These are phyloP conservation scores for Clamator glandarius DNA, from an alignment of 2,797 vertebrate species.

Conservation along the genomic window DNA sequence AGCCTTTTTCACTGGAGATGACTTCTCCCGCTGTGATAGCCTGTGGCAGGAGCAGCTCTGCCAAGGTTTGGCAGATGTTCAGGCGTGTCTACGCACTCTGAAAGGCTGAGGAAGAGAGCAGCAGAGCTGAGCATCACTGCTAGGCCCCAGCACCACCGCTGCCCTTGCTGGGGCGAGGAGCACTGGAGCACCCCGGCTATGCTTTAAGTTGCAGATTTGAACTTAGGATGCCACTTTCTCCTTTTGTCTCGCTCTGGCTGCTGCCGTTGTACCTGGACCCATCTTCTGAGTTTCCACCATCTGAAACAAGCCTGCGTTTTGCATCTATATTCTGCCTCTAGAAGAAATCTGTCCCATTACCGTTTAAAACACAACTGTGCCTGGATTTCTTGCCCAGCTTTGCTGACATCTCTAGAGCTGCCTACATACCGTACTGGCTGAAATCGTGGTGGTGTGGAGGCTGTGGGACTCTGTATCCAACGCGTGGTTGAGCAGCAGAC, in stretches of 20 bases:
- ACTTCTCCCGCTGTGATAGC: neutral
- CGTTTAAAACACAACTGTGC: accelerated
- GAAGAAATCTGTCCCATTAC: neutral
- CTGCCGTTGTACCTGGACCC: neutral
- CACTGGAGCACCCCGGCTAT: neutral
- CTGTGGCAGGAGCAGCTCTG: neutral
- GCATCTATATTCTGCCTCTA: neutral
- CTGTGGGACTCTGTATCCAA: neutral
- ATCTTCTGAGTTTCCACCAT: neutral
- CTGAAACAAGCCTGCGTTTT: neutral
- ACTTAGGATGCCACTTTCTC: neutral
- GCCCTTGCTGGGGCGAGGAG: no score
- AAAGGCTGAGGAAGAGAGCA: neutral
- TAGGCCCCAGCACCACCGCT: neutral
- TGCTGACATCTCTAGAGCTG: neutral
- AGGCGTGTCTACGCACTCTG: neutral
- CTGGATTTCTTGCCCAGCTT: neutral
- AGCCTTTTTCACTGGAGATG: neutral
- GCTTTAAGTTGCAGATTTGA: neutral
- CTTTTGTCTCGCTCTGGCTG: neutral
- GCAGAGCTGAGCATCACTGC: neutral
- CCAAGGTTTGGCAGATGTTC: accelerated
- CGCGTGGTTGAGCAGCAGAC: neutral
- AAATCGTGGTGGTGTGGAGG: neutral
- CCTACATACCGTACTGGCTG: neutral